Evolutionary conservation across 2,888 invertebrate genomes (phyloP).

Genomic region (Tortricodes alternella): DNA sequence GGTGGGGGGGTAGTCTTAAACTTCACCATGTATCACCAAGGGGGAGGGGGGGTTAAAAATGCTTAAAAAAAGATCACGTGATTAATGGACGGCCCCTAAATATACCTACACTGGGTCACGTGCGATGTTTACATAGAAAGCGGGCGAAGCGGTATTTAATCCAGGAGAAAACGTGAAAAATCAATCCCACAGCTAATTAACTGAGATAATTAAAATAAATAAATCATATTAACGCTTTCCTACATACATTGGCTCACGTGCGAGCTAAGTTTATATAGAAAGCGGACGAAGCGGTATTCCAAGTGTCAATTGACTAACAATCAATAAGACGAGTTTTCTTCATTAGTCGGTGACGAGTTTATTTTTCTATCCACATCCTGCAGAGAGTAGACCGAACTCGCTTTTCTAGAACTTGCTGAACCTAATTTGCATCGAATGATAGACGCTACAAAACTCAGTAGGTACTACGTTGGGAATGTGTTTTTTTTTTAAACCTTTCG

Average conservation of each 20-base stretch:
- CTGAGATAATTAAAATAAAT: neutral
- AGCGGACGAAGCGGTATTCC: constrained; percentile 23
- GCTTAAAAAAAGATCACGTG: too few relatives aligned
- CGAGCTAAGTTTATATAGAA: constrained; percentile 24
- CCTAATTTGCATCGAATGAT: neutral
- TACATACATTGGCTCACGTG: neutral
- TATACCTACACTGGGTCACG: too few relatives aligned
- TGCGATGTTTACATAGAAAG: too few relatives aligned
- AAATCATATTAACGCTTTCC: neutral
- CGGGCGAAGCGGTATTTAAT: neutral
- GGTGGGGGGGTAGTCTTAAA: too few relatives aligned
- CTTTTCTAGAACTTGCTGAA: neutral
- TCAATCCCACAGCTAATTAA: neutral
- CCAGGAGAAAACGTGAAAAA: constrained; percentile 1
- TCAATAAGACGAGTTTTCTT: constrained; percentile 7
- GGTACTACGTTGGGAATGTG: too few relatives aligned
- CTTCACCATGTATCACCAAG: too few relatives aligned
- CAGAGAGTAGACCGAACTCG: neutral
- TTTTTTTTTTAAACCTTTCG: too few relatives aligned
- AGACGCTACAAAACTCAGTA: neutral
- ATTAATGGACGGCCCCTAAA: too few relatives aligned
- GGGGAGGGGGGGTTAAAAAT: too few relatives aligned
- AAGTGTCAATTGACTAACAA: constrained; percentile 16
- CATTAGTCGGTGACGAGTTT: constrained; percentile 2
- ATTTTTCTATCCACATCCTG: constrained; percentile 2